Evolutionary conservation across 2,797 vertebrate genomes (phyloP).

Genomic region (Lerista edwardsae): DNA sequence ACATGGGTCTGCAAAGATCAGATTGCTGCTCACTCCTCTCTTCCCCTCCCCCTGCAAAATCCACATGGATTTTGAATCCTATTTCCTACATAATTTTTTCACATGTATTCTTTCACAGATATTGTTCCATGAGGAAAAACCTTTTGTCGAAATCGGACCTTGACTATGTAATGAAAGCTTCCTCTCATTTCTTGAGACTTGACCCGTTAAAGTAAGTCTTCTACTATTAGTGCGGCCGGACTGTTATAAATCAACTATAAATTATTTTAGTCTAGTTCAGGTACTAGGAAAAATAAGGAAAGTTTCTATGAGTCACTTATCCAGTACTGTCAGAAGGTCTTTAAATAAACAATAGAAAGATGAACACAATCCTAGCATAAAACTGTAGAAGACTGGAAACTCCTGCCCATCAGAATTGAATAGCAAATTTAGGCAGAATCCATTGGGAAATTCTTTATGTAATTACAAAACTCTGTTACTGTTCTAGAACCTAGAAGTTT

Average conservation of each 20-base stretch:
- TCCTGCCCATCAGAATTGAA: neutral
- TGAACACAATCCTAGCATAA: neutral
- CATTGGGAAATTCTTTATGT: neutral
- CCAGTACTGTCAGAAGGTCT: neutral
- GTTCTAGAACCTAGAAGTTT: neutral
- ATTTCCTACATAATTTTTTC: conserved; percentile 42
- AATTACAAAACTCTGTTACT: neutral
- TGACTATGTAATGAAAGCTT: conserved; percentile 44
- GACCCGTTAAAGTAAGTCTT: conserved; percentile 45
- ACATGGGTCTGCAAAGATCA: conserved; percentile 19
- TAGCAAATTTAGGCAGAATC: neutral
- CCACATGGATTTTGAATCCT: conserved; percentile 34
- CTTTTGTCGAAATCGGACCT: conserved; percentile 39
- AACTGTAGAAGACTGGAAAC: neutral
- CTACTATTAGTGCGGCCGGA: conserved; percentile 19
- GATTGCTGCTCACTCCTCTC: conserved; percentile 20
- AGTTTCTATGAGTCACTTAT: neutral
- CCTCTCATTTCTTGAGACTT: conserved; percentile 44
- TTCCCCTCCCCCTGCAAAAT: conserved; percentile 19
- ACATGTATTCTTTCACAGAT: conserved; percentile 48
- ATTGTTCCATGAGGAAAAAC: conserved; percentile 39
- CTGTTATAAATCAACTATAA: conserved; percentile 31
- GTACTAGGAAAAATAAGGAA: neutral
- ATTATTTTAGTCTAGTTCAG: conserved; percentile 10
- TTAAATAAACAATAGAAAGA: neutral